Conservation (phyloP, 2,113 vertebrate genomes). For the Oreamnos americanus region DNA sequence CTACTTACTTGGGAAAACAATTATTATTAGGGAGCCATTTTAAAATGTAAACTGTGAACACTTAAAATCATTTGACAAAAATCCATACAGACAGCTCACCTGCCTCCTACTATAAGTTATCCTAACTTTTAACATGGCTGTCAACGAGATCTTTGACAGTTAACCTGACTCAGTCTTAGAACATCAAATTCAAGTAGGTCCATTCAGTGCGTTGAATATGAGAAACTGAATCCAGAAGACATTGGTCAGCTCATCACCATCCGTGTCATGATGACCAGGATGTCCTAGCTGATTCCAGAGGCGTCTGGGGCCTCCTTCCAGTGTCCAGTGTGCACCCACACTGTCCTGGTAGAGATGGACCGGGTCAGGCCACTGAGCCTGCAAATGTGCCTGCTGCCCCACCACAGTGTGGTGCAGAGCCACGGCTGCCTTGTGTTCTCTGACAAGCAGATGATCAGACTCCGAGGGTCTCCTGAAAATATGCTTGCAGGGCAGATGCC, state of each 20-base stretch:
- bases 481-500: constrained; percentile 96
- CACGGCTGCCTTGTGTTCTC: constrained; percentile 93
- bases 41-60: constrained; percentile 91
- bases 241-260: constrained; percentile 96
- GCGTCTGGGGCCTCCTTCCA: constrained; percentile 95
- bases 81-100: constrained; percentile 92
- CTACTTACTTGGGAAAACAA: constrained; percentile 94
- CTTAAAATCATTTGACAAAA: constrained; percentile 89
- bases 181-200: constrained; percentile 94
- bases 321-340: constrained; percentile 91
- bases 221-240: constrained; percentile 94
- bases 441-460: constrained; percentile 95
- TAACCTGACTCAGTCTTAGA: constrained; percentile 93
- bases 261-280: constrained; percentile 94
- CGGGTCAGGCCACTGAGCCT: constrained; percentile 90
- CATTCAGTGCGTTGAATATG: constrained; percentile 94
- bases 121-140: constrained; percentile 94
- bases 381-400: constrained; percentile 90
- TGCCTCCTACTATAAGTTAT: constrained; percentile 96
- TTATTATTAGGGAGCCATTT: constrained; percentile 91
- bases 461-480: constrained; percentile 95
- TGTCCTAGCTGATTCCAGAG: constrained; percentile 94
- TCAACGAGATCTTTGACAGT: constrained; percentile 92
- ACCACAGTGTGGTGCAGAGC: constrained; percentile 90
- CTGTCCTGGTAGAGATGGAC: constrained; percentile 90